Evolutionary conservation across 2,113 vertebrate species (phyloP), one percentile per base, ranked within the genome.

Genomic region (Lepus timidus): DNA sequence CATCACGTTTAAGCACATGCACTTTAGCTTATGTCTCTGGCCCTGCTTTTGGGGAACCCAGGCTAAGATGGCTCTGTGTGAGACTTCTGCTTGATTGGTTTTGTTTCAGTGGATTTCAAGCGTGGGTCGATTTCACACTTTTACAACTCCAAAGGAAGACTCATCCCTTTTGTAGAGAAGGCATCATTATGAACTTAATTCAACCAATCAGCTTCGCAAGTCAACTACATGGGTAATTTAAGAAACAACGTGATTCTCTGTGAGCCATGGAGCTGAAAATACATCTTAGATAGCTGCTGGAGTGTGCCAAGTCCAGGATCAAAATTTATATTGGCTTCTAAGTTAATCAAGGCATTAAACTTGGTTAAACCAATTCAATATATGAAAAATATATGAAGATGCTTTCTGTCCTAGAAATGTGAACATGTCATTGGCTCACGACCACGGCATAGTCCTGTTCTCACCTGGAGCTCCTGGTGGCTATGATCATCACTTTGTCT

Each of bases 121-220:
- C 36, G 29, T 51, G 44, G 36, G 73, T 84, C 52, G 49, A 39
- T 71, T 80, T 91, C 70, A 58, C 3, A 12, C 31, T 64, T 58
- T 62, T n/a, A 36, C 27, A 93, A 92, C 49, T 65, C 94, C 85
- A 78, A 88, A 91, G 78, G 58, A 88, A 82, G 74, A 93, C 17
- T 49, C 75, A 25, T 4, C 23, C 2, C 33, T 95, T 94, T 89
- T 27, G 58, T 1, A 89, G 39, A 49, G 64, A 90, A 55, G 58
- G 4, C 49, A 71, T 81, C 31, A 68, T 80, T 25, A 71, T 65
- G 39, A 86, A 84, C 95, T 80, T 92, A 95, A 71, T 78, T 71
- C 36, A 55, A 33, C 36, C 75, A 52, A 71, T 90, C 36, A 25
- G 64, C 36, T 67, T 55, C 9, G 49, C n/a, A 71, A 23, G 8